Evolutionary conservation across 2,888 invertebrate genomes (phyloP), one percentile per base, ranked within the genome.

Genomic region (Orthosia incerta): DNA sequence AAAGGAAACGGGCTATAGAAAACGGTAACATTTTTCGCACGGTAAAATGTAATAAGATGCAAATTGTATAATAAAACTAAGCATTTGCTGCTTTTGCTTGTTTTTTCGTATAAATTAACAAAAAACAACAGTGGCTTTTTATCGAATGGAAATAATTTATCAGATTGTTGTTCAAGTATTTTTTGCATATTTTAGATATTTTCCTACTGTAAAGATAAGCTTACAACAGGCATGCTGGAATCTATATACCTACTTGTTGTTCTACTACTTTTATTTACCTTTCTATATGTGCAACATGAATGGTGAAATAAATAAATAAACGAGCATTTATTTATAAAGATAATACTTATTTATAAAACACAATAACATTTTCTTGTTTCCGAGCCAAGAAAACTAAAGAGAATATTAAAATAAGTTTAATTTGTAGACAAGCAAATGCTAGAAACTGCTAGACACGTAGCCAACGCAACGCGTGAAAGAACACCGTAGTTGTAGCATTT

Each of bases 1-100:
- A 56, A 80, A 79, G 76, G 71, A 84, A 84, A 86, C 75, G 56
- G 68, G 71, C 74, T 73, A 70, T 59, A 81, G 74, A 80, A 81
- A 84, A 85, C 70, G 72, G 71, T 86, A 87, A 88, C 75, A 84
- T 82, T 86, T 85, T 82, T 74, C 76, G 69, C 68, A 71, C 76
- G 69, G 71, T 51, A 60, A 68, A 71, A 71, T 26, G 55, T 83
- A 83, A 77, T 77, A 66, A 76, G 71, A 80, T 83, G 82, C 71
- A 83, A 83, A 82, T 80, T 80, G 57, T 69, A 46, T 82, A 66
- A 46, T 74, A 74, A 74, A 76, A 84, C 79, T 82, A 82, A 84
- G 57, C 62, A 71, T 74, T 69, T 65, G 18, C 20, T 71, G 16
- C 23, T 72, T 80, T 65, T 56, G 57, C 69, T 46, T 78, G 31